phyloP scores from a whole-genome alignment of 2,113 vertebrate species.

The Propithecus coquereli region DNA sequence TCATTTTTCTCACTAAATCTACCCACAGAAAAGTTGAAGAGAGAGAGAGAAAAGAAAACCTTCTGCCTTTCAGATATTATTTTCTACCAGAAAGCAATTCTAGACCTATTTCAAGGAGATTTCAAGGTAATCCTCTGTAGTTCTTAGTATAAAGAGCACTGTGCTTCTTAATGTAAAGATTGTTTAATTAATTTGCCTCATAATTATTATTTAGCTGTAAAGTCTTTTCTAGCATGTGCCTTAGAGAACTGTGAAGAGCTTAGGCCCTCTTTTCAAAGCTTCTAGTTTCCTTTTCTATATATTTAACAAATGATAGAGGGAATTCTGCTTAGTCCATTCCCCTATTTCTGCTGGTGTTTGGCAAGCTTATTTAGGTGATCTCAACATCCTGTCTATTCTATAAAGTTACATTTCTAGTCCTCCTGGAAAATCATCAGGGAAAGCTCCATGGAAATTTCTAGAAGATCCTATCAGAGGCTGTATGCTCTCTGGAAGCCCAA shows the following conservation, averaged over 20 bases:
- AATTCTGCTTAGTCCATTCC: not conserved
- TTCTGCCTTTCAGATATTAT: conserved; percentile 1
- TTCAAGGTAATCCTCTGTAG: conserved; percentile 35
- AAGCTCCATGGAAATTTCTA: not conserved
- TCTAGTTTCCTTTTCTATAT: not conserved
- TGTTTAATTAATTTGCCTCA: conserved; percentile 30
- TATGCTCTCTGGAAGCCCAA: not conserved
- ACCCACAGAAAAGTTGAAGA: not conserved
- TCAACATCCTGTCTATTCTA: not conserved
- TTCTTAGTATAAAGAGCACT: not conserved
- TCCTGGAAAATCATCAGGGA: not conserved
- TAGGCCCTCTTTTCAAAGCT: not conserved
- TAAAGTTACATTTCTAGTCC: not conserved
- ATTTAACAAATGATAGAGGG: not conserved
- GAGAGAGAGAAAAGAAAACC: not conserved
- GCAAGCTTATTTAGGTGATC: not conserved
- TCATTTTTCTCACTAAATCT: conserved; percentile 49
- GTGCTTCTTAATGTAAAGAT: conserved; percentile 6
- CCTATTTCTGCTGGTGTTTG: not conserved
- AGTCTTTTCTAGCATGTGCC: not conserved
- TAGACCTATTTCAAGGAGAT: conserved; percentile 11
- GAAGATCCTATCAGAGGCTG: not conserved
- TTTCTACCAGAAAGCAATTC: conserved; percentile 15
- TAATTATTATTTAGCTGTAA: conserved; percentile 3
- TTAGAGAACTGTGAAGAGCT: not conserved